phyloP scores from a whole-genome alignment of 2,113 vertebrate genomes.

The Isurus oxyrinchus region DNA sequence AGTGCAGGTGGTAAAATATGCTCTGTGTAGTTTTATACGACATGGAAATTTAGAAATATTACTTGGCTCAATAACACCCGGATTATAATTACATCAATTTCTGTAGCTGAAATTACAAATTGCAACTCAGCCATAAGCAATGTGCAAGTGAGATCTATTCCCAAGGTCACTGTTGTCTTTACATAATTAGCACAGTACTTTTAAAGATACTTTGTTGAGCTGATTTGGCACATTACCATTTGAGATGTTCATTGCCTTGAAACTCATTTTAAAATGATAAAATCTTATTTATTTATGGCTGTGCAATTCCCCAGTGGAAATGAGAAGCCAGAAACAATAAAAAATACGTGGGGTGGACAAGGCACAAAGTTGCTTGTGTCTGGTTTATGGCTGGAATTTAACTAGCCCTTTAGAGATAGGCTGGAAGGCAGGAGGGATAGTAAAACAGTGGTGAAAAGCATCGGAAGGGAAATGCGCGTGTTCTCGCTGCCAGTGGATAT shows the following conservation, averaged over 20 bases:
- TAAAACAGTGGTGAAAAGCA: too few relatives aligned
- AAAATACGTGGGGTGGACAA: not conserved
- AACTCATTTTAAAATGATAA: not conserved
- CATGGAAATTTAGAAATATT: not conserved
- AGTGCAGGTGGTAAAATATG: not conserved
- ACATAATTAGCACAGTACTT: not conserved
- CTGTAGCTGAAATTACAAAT: not conserved
- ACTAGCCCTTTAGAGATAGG: not conserved
- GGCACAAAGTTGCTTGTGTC: not conserved
- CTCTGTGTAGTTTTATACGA: not conserved
- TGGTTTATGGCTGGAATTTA: not conserved
- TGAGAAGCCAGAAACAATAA: not conserved
- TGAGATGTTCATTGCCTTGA: not conserved
- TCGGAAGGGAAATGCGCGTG: too few relatives aligned
- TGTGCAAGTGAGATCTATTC: not conserved
- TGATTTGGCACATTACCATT: not conserved
- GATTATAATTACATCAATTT: not conserved
- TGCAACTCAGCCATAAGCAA: not conserved
- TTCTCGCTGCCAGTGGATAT: too few relatives aligned
- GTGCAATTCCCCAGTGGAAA: not conserved
- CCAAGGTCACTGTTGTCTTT: not conserved
- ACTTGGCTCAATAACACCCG: not conserved
- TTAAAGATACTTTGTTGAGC: not conserved
- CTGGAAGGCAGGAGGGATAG: too few relatives aligned
- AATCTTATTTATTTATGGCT: not conserved